Evolutionary conservation across 2,797 vertebrate genomes (phyloP).

Genomic region (Uromys caudimaculatus): DNA sequence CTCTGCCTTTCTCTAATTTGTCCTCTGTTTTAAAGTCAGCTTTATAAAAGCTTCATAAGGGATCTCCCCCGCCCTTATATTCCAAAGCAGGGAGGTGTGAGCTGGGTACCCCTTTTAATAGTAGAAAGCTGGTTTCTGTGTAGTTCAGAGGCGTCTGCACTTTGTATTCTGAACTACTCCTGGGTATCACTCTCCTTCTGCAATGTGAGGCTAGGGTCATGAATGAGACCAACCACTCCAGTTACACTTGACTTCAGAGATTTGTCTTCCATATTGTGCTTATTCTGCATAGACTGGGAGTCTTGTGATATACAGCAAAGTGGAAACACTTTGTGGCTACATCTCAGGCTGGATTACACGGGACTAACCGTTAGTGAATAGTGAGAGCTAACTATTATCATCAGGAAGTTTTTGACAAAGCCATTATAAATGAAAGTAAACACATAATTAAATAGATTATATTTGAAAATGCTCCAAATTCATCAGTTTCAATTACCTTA

Average conservation of each 20-base stretch:
- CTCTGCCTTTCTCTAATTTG: neutral
- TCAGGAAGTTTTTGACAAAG: neutral
- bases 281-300: neutral
- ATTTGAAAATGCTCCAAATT: neutral
- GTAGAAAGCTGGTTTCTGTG: neutral
- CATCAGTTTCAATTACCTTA: neutral
- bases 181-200: neutral
- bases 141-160: neutral
- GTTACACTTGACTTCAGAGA: neutral
- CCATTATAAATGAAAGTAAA: slow-evolving; percentile 30
- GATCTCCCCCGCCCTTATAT: neutral
- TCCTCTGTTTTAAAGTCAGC: neutral
- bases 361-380: neutral
- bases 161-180: neutral
- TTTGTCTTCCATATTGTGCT: neutral
- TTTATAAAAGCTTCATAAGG: neutral
- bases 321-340: neutral
- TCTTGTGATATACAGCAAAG: accelerated
- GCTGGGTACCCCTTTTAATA: neutral
- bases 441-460: neutral
- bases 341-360: neutral
- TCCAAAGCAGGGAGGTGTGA: neutral
- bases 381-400: neutral
- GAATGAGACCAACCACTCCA: neutral
- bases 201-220: neutral